phyloP scores from a whole-genome alignment of 1,140 invertebrate genomes.

The Fopius arisanus region DNA sequence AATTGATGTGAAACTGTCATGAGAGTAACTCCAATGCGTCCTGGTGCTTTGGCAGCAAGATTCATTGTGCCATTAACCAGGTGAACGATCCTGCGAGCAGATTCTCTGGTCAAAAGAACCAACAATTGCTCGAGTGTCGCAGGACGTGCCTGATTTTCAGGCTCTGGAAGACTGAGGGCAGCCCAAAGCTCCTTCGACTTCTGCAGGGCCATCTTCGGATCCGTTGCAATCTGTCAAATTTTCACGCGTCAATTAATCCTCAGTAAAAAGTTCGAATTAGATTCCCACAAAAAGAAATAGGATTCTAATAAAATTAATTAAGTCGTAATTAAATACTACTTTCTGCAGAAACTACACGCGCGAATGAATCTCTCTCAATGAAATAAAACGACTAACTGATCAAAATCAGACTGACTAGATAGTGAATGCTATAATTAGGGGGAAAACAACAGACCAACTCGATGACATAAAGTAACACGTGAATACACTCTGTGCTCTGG shows the following conservation, averaged over 20 bases:
- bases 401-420: background rate
- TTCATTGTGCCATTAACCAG: slow-evolving; percentile 73
- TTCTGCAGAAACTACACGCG: no score
- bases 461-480: slow-evolving; percentile 76
- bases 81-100: slow-evolving; percentile 77
- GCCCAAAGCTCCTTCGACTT: slow-evolving; percentile 77
- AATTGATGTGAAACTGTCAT: slow-evolving; percentile 52
- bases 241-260: no score
- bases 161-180: slow-evolving; percentile 76
- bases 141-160: slow-evolving; percentile 82
- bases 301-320: no score
- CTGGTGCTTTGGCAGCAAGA: slow-evolving; percentile 67
- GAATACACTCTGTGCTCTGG: slow-evolving; percentile 79
- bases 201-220: slow-evolving; percentile 77
- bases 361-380: no score
- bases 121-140: slow-evolving; percentile 78
- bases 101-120: slow-evolving; percentile 76
- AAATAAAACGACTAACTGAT: no score
- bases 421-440: slow-evolving; percentile 15
- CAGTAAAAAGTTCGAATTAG: no score
- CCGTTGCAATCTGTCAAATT: slow-evolving; percentile 72
- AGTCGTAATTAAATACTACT: no score
- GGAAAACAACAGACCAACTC: slow-evolving; percentile 70
- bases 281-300: no score
- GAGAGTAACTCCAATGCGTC: slow-evolving; percentile 43